These are phyloP conservation scores for Alcis repandata DNA, from an alignment of 2,888 invertebrate species.

Conservation along the genomic window DNA sequence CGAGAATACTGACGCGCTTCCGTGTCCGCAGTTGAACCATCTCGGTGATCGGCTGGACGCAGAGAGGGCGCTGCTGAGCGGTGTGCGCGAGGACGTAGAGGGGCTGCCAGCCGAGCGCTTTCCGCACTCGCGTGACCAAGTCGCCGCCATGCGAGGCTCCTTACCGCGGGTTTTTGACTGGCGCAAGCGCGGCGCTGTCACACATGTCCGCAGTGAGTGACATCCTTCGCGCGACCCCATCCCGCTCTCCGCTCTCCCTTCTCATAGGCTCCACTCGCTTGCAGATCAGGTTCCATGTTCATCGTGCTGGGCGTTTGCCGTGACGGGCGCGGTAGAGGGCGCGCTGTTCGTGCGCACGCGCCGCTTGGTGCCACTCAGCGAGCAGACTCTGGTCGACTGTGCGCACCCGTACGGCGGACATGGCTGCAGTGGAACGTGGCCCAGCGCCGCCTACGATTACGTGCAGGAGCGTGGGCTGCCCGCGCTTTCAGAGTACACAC, in stretches of 20 bases:
- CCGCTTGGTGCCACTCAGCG: conserved; percentile 70
- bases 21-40: conserved; percentile 56
- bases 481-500: conserved; percentile 64
- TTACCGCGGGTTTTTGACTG: conserved; percentile 74
- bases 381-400: conserved; percentile 78
- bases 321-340: conserved; percentile 77
- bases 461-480: conserved; percentile 66
- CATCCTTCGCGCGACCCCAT: background rate
- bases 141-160: conserved; percentile 52
- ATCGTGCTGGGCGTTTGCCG: conserved; percentile 81
- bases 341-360: conserved; percentile 71
- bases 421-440: conserved; percentile 76
- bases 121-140: conserved; percentile 59
- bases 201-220: conserved; percentile 70
- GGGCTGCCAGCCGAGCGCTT: conserved; percentile 55
- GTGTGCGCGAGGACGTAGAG: conserved; percentile 48
- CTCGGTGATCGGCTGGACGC: conserved; percentile 67
- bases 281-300: conserved; percentile 70
- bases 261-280: conserved; percentile 22
- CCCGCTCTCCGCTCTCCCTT: background rate
- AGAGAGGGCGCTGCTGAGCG: conserved; percentile 61
- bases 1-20: background rate
- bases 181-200: conserved; percentile 72
- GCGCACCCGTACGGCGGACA: conserved; percentile 64
- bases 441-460: conserved; percentile 72